phyloP scores from a whole-genome alignment of 2,797 vertebrate genomes.

The Gadopsis marmoratus region DNA sequence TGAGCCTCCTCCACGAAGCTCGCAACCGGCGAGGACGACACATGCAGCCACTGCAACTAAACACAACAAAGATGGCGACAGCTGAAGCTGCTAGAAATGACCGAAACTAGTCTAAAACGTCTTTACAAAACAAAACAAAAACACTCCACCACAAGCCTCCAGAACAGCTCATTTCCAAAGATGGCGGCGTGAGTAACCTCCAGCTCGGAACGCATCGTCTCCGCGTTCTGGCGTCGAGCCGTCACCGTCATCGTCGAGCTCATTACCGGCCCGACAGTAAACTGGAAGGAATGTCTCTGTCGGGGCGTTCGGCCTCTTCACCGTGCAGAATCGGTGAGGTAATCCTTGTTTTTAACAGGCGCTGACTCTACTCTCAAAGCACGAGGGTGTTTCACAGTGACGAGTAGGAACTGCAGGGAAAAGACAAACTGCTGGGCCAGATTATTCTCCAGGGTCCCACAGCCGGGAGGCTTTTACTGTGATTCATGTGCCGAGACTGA shows the following conservation, averaged over 20 bases:
- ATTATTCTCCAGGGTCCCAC: conserved; percentile 54
- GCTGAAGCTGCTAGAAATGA: not conserved
- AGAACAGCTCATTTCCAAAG: not conserved
- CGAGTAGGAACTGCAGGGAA: conserved; percentile 60
- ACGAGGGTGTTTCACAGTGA: conserved; percentile 67
- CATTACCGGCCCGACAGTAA: conserved; percentile 65
- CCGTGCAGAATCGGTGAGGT: conserved; percentile 77
- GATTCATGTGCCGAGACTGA: conserved; percentile 41
- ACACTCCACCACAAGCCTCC: not conserved
- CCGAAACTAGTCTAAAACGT: not conserved
- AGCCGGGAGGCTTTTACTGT: conserved; percentile 31
- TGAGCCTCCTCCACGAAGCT: not conserved
- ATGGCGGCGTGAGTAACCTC: conserved; percentile 2
- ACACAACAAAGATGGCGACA: not conserved
- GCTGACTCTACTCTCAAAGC: conserved; percentile 78
- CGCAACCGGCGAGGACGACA: not conserved
- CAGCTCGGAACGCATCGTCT: conserved; percentile 10
- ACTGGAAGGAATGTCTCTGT: conserved; percentile 79
- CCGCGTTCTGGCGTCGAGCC: not conserved
- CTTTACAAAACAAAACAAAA: too few species aligned
- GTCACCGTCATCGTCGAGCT: conserved; percentile 1
- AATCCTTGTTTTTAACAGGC: conserved; percentile 78
- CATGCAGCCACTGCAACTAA: not conserved
- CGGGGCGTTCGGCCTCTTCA: conserved; percentile 38
- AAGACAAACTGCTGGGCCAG: conserved; percentile 54